These are phyloP conservation scores for Chiridota heheva DNA, from an alignment of 35 echinoderm and acorn worm species.

Conservation along the genomic window DNA sequence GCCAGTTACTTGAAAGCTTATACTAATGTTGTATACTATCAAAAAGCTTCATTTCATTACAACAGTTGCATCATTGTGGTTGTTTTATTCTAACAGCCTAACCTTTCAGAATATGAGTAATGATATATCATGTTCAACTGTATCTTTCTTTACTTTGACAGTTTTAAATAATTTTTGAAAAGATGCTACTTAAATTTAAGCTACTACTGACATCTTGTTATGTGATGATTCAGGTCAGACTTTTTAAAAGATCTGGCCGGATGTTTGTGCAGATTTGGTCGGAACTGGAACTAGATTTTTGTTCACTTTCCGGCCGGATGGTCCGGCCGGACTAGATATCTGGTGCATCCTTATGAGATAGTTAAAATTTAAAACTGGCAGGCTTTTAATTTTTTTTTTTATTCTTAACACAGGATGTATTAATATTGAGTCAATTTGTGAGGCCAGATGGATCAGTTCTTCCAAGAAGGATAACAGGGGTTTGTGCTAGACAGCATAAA, in stretches of 20 bases:
- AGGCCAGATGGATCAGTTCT: constrained; percentile 52
- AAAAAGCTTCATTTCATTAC: too few relatives aligned
- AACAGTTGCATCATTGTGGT: too few relatives aligned
- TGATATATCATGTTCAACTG: not conserved
- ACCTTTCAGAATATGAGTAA: too few relatives aligned
- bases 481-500: constrained; percentile 68
- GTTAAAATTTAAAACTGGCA: not conserved
- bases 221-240: too few relatives aligned
- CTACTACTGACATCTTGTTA: not conserved
- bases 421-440: constrained; percentile 79
- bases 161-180: not conserved
- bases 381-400: not conserved
- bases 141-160: not conserved
- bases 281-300: not conserved
- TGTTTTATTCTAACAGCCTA: too few relatives aligned
- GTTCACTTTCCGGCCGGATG: too few relatives aligned
- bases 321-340: not conserved
- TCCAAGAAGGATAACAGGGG: constrained; percentile 57
- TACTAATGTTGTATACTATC: too few relatives aligned
- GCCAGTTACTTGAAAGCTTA: too few relatives aligned
- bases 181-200: not conserved
- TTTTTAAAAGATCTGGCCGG: not conserved
- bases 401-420: constrained; percentile 65
- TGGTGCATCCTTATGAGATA: not conserved
- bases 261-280: not conserved